A percentile compares a stretch with the other conserved stretches of the same genome.
phyloP scores from a whole-genome alignment of 2,797 vertebrate species.

The Neosilurus mollespiculum region DNA sequence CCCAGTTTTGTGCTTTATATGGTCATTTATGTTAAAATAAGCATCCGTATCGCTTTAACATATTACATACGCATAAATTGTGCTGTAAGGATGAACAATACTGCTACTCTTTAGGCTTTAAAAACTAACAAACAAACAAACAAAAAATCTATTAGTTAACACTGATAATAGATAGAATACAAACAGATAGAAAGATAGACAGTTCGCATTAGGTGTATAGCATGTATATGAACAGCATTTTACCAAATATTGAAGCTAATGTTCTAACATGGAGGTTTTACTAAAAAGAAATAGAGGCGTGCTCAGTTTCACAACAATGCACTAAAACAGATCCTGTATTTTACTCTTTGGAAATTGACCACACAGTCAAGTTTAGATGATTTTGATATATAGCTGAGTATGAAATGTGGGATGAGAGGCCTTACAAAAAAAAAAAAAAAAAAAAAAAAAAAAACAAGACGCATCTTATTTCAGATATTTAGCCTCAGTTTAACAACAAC shows the following conservation, averaged over 20 bases:
- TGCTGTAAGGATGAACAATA: too few relatives aligned
- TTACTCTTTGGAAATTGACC: conserved; percentile 9
- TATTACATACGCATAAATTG: too few relatives aligned
- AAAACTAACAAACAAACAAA: too few relatives aligned
- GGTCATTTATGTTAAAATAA: too few relatives aligned
- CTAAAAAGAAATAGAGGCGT: not conserved
- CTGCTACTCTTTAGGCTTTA: too few relatives aligned
- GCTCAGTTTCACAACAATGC: conserved; percentile 21
- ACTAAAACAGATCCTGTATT: conserved; percentile 32
- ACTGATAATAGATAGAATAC: too few relatives aligned
- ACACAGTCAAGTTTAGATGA: conserved; percentile 43
- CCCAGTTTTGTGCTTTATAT: too few relatives aligned
- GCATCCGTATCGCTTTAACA: too few relatives aligned
- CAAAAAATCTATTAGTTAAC: too few relatives aligned
- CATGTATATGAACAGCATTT: too few relatives aligned
- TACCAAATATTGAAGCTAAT: not conserved
- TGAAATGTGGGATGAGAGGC: not conserved
- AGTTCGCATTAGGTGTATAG: too few relatives aligned
- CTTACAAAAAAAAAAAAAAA: not conserved
- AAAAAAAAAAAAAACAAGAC: too few relatives aligned
- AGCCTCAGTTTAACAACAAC: not conserved
- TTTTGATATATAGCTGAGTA: conserved; percentile 5
- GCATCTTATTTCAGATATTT: not conserved
- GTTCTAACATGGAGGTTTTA: not conserved
- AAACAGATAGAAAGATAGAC: not conserved